Base-by-base conservation (phyloP, 37 sponge, comb jelly and placozoan genomes). In the Bolinopsis microptera region DNA sequence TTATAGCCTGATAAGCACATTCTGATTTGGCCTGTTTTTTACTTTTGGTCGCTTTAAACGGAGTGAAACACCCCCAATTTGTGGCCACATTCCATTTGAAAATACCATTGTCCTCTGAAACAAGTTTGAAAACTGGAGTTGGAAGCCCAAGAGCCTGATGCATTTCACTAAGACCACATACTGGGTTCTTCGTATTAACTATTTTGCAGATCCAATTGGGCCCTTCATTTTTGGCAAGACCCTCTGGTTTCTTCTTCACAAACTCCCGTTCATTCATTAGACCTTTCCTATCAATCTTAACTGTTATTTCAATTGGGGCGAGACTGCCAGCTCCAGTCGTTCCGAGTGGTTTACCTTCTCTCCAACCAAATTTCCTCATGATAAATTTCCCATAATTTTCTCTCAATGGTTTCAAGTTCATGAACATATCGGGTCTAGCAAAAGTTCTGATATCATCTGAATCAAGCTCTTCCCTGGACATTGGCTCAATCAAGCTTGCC, bases 401-500 rank as follows among this genome's bases (percentile, higher is more conserved):
- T n/a, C 61, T 8, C 25, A 86, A 38, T 5, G 90, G 90, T 26
- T 86, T 86, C 61, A 86, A 86, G 35, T 86, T 86, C 30, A 26
- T 24, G 90, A 86, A 86, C 90, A 86, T 86, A 41, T 86, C 90
- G 25, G 90, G 90, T 5, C 35, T 39, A 25, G 90, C 35, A 40
- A 86, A 86, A 39, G 90, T 86, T 41, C 90, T 39, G 22, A 41
- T 41, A 86, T 86, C 90, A 86, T 86, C 61, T 26, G 90, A 86
- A 40, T 86, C 90, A 0, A 86, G 18, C 35, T 86, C 90, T 39
- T 86, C 27, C 30, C 39, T 86, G 90, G 28, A n/a, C 90, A 86
- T 86, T 41, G 90, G 90, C 36, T 39, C 90, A 26, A 86, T 27
- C n/a, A 86, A 41, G 25, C 35, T 48, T 86, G 38, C 13, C 90